Base-by-base conservation (phyloP, 2,797 vertebrate genomes). In the Hydrophis major region DNA sequence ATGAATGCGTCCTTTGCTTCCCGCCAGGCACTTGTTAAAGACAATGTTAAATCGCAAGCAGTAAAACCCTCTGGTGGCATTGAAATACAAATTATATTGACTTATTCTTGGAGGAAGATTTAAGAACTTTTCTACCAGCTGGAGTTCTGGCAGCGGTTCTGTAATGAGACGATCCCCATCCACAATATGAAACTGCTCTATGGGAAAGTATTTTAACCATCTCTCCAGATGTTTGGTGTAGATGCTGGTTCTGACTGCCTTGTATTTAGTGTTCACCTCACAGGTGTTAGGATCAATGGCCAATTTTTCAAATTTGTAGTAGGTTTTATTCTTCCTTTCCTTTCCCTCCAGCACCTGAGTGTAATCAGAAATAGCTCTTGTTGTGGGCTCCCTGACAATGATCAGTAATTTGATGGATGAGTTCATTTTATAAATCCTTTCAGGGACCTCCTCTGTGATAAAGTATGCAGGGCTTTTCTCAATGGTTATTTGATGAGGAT, bases 351-450 rank as follows among this genome's bases (percentile, higher is more conserved):
- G 97, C 96, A 99, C 99, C 97, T 99, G 99, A 94, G 99, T 99
- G 95, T 99, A 99, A 98, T 99, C 99, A 47, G 99, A 99, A 97
- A 99, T 98, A 93, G 99, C 98, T 96, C 99, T 98, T 94, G 98
- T 99, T 93, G 98, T 99, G 92, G 99, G 99, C 96, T 99, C 99
- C 69, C 99, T 98, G 95, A 99, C 99, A 92, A 99, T 99, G 96
- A 99, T 98, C 96, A 99, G 95, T 97, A 99, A 96, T 97, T 99
- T 99, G 97, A 99, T 98, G 97, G 99, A 99, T 78, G 99, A 99
- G 97, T 99, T 99, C 99, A 99, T 99, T 98, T 98, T 99, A 97
- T 99, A 99, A 97, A 99, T 99, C 97, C 99, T 98, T 97, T 99
- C 99, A 1, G 99, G 99, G 96, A 99, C 99, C 96, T 99, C 98